Evolutionary conservation across 1,140 invertebrate species (phyloP), one percentile per base, ranked within the genome.

Genomic region (Calliopsis andreniformis): DNA sequence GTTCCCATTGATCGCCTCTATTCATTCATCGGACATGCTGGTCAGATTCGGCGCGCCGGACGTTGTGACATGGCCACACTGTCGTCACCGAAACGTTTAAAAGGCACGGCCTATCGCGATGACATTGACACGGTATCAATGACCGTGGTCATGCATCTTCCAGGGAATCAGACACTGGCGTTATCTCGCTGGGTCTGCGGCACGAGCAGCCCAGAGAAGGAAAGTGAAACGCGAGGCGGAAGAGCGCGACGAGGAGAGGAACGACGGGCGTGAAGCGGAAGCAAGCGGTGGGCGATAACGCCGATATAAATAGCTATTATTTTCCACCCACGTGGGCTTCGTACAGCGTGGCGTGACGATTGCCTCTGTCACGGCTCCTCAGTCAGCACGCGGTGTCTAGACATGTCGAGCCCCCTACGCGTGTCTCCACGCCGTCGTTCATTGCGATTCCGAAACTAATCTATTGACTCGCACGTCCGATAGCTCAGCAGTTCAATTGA

Each of bases 301-400:
- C 32, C 39, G 58, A 55, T 77, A 77, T 76, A 76, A 77, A 77
- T 77, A 77, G 56, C 47, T 47, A 68, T 70, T 71, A 70, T 78
- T 78, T 72, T 59, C 68, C 53, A 71, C 61, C 76, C 68, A 78
- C 76, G 68, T 72, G 68, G n/a, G 23, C 25, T 59, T 23, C 39
- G 63, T 58, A 61, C 32, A 61, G 30, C 71, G 18, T 73, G n/a
- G 71, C 59, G 56, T 61, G 71, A 64, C 61, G 51, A 64, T 64
- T 64, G 47, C 23, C 53, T 42, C 39, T 58, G 67, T 69, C 55
- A 58, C 42, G 53, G 35, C 23, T 56, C 16, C 42, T 64, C 61
- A 35, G 71, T 64, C 45, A 20, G n/a, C 49, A 35, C 61, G 47
- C 18, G 14, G 61, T 12, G 23, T 16, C 3, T 25, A 47, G 23